phyloP scores from a whole-genome alignment of 1,140 invertebrate species.

The Dinothrombium tinctorium region DNA sequence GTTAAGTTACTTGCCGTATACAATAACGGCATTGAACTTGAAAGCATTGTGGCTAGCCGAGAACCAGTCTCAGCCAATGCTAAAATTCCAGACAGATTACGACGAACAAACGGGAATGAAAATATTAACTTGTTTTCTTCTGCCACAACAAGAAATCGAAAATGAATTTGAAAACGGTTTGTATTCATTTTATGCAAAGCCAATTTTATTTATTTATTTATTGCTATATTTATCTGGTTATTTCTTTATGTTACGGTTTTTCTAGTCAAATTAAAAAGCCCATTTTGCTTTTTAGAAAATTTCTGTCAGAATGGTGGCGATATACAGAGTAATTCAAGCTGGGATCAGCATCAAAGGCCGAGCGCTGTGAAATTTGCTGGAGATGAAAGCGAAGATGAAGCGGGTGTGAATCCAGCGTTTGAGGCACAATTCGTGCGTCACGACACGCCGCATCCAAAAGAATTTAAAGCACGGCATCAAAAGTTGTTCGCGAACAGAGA shows the following conservation, averaged over 20 bases:
- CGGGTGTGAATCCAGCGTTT: slow-evolving; percentile 17
- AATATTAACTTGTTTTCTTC: slow-evolving; percentile 89
- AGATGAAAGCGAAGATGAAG: slow-evolving; percentile 17
- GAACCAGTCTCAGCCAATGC: slow-evolving; percentile 87
- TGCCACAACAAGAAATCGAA: slow-evolving; percentile 84
- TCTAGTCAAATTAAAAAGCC: too few species aligned
- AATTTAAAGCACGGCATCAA: slow-evolving; percentile 79
- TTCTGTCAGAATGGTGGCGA: too few species aligned
- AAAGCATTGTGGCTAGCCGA: slow-evolving; percentile 98
- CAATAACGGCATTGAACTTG: slow-evolving; percentile 78
- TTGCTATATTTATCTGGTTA: too few species aligned
- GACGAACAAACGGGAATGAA: slow-evolving; percentile 24
- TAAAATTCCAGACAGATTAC: slow-evolving; percentile 86
- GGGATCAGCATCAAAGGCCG: slow-evolving; percentile 14
- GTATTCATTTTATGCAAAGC: too few species aligned
- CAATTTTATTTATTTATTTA: too few species aligned
- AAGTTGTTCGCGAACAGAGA: slow-evolving; percentile 40
- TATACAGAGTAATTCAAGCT: too few species aligned
- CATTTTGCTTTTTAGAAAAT: too few species aligned
- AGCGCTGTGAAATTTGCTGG: slow-evolving; percentile 60
- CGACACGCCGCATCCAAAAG: slow-evolving; percentile 90
- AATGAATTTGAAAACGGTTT: too few species aligned
- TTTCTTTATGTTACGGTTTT: too few species aligned
- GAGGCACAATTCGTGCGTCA: slow-evolving; percentile 84
- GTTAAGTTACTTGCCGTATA: slow-evolving; percentile 80